A percentile compares a stretch with the other conserved stretches of the same genome.
These are phyloP conservation scores for Hirtodrosophila trivittata DNA, from an alignment of 2,888 invertebrate species.

Conservation along the genomic window DNA sequence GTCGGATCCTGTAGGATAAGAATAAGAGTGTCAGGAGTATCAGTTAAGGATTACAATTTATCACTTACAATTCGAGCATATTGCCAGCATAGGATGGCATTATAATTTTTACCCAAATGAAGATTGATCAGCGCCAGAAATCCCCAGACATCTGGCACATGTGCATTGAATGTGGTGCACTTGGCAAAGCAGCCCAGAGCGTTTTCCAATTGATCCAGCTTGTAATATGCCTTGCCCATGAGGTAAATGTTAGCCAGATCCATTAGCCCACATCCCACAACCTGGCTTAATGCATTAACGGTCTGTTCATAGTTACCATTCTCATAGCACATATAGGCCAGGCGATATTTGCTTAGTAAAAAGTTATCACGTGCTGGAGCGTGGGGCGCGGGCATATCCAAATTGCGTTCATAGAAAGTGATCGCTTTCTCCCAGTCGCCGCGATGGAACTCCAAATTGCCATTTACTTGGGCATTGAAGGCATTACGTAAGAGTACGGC, in stretches of 20 bases:
- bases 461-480: slow-evolving; percentile 65
- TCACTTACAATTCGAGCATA: slow-evolving; percentile 68
- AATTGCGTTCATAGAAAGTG: slow-evolving; percentile 41
- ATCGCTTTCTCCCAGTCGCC: slow-evolving; percentile 43
- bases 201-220: slow-evolving; percentile 39
- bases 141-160: slow-evolving; percentile 74
- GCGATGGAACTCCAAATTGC: slow-evolving; percentile 65
- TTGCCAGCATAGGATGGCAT: slow-evolving; percentile 77
- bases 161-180: slow-evolving; percentile 51
- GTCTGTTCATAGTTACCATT: slow-evolving; percentile 35
- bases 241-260: slow-evolving; percentile 41
- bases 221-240: slow-evolving; percentile 64
- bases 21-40: too few species aligned
- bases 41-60: too few species aligned
- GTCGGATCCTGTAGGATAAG: slow-evolving; percentile 45
- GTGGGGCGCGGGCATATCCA: background rate
- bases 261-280: slow-evolving; percentile 10
- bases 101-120: slow-evolving; percentile 59
- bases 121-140: slow-evolving; percentile 75
- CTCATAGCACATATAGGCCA: slow-evolving; percentile 53
- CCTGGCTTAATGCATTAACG: slow-evolving; percentile 31
- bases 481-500: slow-evolving; percentile 21
- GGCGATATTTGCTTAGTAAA: slow-evolving; percentile 53
- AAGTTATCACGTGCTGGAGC: slow-evolving; percentile 30
- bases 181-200: slow-evolving; percentile 55